Evolutionary conservation across 2,888 invertebrate genomes (phyloP).

Genomic region (Sesia bembeciformis): DNA sequence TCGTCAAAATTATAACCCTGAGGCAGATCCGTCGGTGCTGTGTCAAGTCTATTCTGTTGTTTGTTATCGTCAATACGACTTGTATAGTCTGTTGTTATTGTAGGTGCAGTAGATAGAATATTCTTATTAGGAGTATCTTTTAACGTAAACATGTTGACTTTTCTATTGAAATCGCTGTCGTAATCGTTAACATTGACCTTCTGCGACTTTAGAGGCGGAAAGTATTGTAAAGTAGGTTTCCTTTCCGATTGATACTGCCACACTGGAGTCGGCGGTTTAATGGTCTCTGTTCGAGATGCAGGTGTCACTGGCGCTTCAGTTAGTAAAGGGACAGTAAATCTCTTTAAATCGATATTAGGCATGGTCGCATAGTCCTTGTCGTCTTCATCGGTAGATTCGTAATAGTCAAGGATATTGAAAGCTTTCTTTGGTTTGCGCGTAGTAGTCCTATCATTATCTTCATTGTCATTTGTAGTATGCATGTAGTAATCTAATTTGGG

Average conservation of each 20-base stretch:
- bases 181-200: constrained; percentile 29
- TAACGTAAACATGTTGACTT: constrained; percentile 27
- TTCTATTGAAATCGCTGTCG: constrained; percentile 29
- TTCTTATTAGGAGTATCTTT: constrained; percentile 18
- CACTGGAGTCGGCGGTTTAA: constrained; percentile 13
- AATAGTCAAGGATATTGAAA: constrained; percentile 38
- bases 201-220: constrained; percentile 42
- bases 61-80: constrained; percentile 2
- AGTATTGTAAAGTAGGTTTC: constrained; percentile 53
- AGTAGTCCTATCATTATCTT: background rate
- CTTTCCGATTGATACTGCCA: constrained; percentile 28
- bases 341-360: constrained; percentile 51
- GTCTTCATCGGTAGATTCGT: constrained; percentile 41
- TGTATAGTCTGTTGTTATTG: constrained; percentile 7
- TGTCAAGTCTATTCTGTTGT: constrained; percentile 6
- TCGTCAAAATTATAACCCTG: background rate
- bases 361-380: constrained; percentile 44
- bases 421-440: constrained; percentile 29
- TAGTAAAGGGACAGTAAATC: constrained; percentile 22
- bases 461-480: background rate
- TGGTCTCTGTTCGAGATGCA: background rate
- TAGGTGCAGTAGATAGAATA: constrained; percentile 10
- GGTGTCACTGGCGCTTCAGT: background rate
- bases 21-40: background rate
- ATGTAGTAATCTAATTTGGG: background rate